These are phyloP conservation scores for Gymnoscopelus braueri DNA, from an alignment of 2,797 vertebrate species.

Conservation along the genomic window DNA sequence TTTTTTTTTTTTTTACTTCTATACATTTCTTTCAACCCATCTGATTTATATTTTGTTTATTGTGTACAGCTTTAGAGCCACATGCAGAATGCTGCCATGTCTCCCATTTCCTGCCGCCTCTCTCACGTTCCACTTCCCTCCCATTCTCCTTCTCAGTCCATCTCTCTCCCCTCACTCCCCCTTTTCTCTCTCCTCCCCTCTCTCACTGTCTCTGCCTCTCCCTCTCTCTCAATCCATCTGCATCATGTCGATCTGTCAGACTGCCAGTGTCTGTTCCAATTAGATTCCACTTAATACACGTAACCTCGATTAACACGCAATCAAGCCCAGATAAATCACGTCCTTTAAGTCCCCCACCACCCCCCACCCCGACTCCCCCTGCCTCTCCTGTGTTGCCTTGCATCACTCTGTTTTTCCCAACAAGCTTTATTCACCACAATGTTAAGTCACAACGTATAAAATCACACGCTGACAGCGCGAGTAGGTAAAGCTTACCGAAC, in stretches of 20 bases:
- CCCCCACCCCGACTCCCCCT: conserved; percentile 41
- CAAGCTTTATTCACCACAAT: conserved; percentile 63
- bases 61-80: too few relatives aligned
- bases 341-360: conserved; percentile 83
- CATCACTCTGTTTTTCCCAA: conserved; percentile 81
- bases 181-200: conserved; percentile 54
- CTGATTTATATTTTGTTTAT: neutral
- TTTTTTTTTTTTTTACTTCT: conserved; percentile 5
- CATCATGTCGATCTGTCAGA: conserved; percentile 91
- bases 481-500: conserved; percentile 45
- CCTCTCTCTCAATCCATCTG: conserved; percentile 85
- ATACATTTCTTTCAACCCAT: conserved; percentile 15
- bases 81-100: conserved; percentile 30
- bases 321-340: conserved; percentile 91
- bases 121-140: conserved; percentile 22
- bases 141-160: conserved; percentile 16
- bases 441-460: conserved; percentile 60
- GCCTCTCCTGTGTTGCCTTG: conserved; percentile 81
- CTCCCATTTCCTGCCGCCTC: conserved; percentile 36
- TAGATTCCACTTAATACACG: conserved; percentile 92
- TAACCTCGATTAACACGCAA: conserved; percentile 92
- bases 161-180: conserved; percentile 39
- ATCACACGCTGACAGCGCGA: conserved; percentile 47
- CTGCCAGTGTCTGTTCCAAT: conserved; percentile 91
- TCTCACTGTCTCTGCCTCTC: conserved; percentile 43